These are phyloP conservation scores for Casuarius casuarius DNA, from an alignment of 2,113 vertebrate genomes.

Conservation along the genomic window DNA sequence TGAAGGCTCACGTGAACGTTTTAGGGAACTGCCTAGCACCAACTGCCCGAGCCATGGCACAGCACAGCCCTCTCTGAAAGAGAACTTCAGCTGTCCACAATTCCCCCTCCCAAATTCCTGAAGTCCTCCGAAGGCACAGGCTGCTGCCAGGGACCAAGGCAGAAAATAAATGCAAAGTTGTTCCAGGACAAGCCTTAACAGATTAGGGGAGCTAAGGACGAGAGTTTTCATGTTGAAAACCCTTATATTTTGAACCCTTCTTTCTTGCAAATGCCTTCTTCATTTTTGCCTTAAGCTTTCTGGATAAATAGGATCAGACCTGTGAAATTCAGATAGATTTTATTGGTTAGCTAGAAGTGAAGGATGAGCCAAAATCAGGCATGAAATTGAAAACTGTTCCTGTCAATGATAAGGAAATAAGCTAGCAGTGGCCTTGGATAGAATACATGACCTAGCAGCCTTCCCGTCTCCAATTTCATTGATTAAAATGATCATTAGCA, in stretches of 20 bases:
- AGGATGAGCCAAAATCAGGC: conserved; percentile 37
- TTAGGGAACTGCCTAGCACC: background rate
- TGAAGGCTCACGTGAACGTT: background rate
- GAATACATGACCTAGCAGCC: conserved; percentile 1
- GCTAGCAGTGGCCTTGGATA: background rate
- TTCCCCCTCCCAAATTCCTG: background rate
- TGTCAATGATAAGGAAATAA: conserved; percentile 39
- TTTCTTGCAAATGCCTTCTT: background rate
- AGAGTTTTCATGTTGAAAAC: background rate
- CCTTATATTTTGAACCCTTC: background rate
- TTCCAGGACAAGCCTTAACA: background rate
- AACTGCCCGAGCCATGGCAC: background rate
- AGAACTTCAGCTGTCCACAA: background rate
- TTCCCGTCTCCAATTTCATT: background rate
- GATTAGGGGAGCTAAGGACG: background rate
- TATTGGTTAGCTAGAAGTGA: background rate
- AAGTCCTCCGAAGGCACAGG: background rate
- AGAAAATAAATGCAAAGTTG: background rate
- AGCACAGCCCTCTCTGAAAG: background rate
- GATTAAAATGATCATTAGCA: conserved; percentile 9
- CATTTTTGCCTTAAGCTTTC: background rate
- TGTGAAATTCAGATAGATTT: conserved; percentile 15
- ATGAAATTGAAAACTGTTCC: conserved; percentile 47
- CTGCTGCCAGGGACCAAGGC: background rate
- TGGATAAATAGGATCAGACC: background rate